Evolutionary conservation across 1,140 invertebrate species (phyloP), one percentile per base, ranked within the genome.

Genomic region (Drosophila simulans): DNA sequence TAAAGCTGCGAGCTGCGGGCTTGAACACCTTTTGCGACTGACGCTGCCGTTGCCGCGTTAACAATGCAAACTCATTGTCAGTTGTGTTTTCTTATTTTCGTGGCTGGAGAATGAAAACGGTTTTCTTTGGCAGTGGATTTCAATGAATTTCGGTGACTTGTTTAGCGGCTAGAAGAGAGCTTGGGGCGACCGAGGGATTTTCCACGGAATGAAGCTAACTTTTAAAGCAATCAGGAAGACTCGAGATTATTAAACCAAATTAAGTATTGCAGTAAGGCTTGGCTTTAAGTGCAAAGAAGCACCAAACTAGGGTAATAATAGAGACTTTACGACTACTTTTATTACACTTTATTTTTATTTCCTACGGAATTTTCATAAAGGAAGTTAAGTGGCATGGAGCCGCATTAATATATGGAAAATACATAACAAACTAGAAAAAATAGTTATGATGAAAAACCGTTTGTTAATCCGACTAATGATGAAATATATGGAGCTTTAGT

Each of bases 21-120:
- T 86, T 72, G 75, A 86, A 86, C 83, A 80, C 83, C 84, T 83
- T 69, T 76, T 34, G 48, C 51, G 35, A 35, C 49, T 37, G 31
- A 59, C 34, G 43, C 49, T 22, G 31, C 65, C 34, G 43, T 40
- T 59, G 65, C 54, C 62, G 51, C 66, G 78, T 86, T 86, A 86
- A 86, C 83, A 89, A 83, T 88, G 83, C 84, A 86, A 88, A 86
- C 75, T 89, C 83, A 83, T 86, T 88, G 83, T 86, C 83, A 88
- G 83, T 74, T 72, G 70, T 71, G 68, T 71, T 71, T 70, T 70
- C 52, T 40, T 70, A 48, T 57, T 80, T 77, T 62, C n/a, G 42
- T 56, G 65, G 35, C 13, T 34, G 51, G 25, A 39, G 66, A 56
- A 48, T 70, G 64, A 49, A 57, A 70, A 49, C 45, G 43, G 65